These are phyloP conservation scores for Jordanella pulchra DNA, from an alignment of 2,797 vertebrate genomes.

Conservation along the genomic window DNA sequence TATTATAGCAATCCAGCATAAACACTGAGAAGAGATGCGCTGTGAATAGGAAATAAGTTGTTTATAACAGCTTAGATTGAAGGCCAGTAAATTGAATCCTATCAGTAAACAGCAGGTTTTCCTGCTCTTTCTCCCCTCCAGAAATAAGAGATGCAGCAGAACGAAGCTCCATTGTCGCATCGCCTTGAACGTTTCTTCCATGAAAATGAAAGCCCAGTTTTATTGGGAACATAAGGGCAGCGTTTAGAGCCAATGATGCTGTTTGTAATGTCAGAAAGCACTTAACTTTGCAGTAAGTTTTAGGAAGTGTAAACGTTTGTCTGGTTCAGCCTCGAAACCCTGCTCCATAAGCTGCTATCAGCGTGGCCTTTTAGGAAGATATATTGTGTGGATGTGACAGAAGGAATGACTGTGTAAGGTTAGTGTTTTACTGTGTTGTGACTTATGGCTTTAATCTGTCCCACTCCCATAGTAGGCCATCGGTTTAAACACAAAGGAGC, in stretches of 20 bases:
- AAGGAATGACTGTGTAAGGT: conserved; percentile 18
- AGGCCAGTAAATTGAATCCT: too few species aligned
- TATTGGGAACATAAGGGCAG: conserved; percentile 9
- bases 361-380: conserved; percentile 31
- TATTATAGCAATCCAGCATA: background rate
- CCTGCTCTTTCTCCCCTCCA: background rate
- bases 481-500: background rate
- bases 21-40: background rate
- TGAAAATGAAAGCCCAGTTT: conserved; percentile 13
- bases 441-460: conserved; percentile 21
- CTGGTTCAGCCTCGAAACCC: conserved; percentile 21
- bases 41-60: background rate
- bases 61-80: background rate
- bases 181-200: background rate
- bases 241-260: conserved; percentile 18
- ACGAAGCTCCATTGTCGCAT: background rate
- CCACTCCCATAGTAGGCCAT: background rate
- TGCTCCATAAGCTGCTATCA: conserved; percentile 13
- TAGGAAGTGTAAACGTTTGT: conserved; percentile 6
- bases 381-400: conserved; percentile 37
- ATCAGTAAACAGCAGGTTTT: background rate
- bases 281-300: conserved; percentile 23
- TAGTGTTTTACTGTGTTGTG: conserved; percentile 15
- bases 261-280: conserved; percentile 16
- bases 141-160: background rate